Percentiles rank a stretch among this genome's conserved stretches.
Conservation (phyloP, 30 jellyfish, hydroid and myxozoan species). For the Hydra vulgaris region DNA sequence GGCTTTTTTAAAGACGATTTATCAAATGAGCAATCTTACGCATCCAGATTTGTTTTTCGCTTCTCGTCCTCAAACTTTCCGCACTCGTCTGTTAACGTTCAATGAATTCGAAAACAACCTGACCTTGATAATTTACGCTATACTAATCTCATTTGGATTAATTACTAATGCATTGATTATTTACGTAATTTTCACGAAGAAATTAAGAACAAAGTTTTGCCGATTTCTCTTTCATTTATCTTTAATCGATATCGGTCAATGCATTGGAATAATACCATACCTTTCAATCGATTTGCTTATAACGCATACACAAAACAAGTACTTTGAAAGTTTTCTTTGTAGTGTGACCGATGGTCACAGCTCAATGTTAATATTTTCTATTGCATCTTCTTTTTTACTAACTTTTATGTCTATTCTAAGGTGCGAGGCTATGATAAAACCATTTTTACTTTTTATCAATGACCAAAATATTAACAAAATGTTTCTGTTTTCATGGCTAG, state of each 20-base stretch:
- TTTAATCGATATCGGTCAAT: background rate
- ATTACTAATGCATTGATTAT: background rate
- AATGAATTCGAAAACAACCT: background rate
- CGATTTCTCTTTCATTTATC: background rate
- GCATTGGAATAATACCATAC: background rate
- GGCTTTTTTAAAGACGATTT: too few species aligned
- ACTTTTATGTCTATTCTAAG: background rate
- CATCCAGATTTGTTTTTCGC: too few species aligned
- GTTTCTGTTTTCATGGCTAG: background rate
- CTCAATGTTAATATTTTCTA: background rate
- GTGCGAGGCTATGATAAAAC: background rate
- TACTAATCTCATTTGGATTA: background rate
- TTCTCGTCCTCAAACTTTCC: too few species aligned
- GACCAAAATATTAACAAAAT: background rate
- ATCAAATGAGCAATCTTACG: too few species aligned
- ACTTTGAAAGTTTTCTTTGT: background rate
- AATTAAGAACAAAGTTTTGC: background rate
- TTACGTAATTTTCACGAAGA: background rate
- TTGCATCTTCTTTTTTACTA: background rate
- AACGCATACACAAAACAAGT: background rate
- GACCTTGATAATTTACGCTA: background rate
- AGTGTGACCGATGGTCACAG: conserved; percentile 5
- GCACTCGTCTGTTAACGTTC: background rate
- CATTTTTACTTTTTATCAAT: background rate
- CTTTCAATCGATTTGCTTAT: background rate